Percentiles rank a stretch among this genome's conserved stretches.
Evolutionary conservation across 1,140 invertebrate genomes (phyloP).

Genomic region (Zophobas atratus): DNA sequence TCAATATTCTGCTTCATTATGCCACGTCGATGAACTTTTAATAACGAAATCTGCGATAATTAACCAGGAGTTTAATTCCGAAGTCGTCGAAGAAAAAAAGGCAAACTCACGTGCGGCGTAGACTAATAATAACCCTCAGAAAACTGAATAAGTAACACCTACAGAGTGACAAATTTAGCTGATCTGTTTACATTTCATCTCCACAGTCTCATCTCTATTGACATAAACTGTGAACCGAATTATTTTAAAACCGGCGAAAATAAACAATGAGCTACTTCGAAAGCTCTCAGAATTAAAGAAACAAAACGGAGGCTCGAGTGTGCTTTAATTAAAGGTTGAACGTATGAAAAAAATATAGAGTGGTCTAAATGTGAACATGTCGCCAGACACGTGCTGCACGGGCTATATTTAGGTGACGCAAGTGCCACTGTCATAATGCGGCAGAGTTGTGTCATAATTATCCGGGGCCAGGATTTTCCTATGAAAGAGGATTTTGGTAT

Average conservation of each 20-base stretch:
- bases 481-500: too few species aligned
- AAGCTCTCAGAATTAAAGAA: constrained; percentile 5
- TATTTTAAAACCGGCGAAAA: constrained; percentile 31
- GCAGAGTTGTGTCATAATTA: not conserved
- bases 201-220: constrained; percentile 13
- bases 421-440: constrained; percentile 8
- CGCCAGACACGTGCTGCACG: constrained; percentile 12
- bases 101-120: not conserved
- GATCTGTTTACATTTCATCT: constrained; percentile 24
- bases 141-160: constrained; percentile 20
- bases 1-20: constrained; percentile 10
- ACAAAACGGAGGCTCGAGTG: not conserved
- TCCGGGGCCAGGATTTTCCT: too few species aligned
- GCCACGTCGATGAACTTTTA: constrained; percentile 5
- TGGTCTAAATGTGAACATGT: constrained; percentile 3
- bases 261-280: not conserved
- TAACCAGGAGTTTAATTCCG: not conserved
- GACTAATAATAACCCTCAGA: not conserved
- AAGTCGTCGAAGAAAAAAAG: not conserved
- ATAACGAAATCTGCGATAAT: not conserved
- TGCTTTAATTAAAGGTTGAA: constrained; percentile 21
- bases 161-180: constrained; percentile 23
- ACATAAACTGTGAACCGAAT: constrained; percentile 37
- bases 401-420: constrained; percentile 11
- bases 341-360: not conserved